These are phyloP conservation scores for Oncopodura yosiiana DNA, from an alignment of 1,140 invertebrate genomes.

Conservation along the genomic window DNA sequence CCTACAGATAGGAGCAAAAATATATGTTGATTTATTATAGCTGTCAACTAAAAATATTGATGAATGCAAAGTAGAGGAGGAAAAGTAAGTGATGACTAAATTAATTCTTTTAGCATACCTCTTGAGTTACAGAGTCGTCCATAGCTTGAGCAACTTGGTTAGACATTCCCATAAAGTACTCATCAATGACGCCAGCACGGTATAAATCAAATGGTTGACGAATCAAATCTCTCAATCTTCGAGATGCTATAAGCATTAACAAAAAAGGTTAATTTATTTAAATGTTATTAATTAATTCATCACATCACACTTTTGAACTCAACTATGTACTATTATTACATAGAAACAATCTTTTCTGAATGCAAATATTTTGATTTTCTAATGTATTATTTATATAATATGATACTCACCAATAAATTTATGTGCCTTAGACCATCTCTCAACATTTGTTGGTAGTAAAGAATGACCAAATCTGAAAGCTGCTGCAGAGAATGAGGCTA, in stretches of 20 bases:
- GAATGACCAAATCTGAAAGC: constrained; percentile 48
- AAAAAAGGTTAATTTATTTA: neutral
- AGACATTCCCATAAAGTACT: constrained; percentile 44
- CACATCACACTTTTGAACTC: too few relatives aligned
- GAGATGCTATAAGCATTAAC: constrained; percentile 38
- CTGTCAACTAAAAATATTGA: neutral
- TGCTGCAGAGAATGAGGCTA: constrained; percentile 42
- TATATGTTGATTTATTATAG: too few relatives aligned
- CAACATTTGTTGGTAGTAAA: constrained; percentile 44
- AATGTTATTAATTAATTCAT: too few relatives aligned
- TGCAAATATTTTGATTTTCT: too few relatives aligned
- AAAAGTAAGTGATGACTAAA: neutral
- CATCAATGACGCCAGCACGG: constrained; percentile 44
- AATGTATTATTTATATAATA: neutral
- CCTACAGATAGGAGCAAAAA: constrained; percentile 41
- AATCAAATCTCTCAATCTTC: constrained; percentile 42
- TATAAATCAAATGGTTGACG: constrained; percentile 46
- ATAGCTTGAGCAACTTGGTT: constrained; percentile 47
- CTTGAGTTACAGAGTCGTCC: constrained; percentile 45
- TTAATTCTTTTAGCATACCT: constrained; percentile 36
- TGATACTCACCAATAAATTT: constrained; percentile 42
- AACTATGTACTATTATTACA: neutral
- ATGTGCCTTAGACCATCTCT: constrained; percentile 46
- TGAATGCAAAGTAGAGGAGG: neutral
- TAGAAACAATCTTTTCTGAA: too few relatives aligned